Percentiles rank a stretch among this genome's conserved stretches.
Conservation (phyloP, 1,140 invertebrate species). For the Lepidurus apus region DNA sequence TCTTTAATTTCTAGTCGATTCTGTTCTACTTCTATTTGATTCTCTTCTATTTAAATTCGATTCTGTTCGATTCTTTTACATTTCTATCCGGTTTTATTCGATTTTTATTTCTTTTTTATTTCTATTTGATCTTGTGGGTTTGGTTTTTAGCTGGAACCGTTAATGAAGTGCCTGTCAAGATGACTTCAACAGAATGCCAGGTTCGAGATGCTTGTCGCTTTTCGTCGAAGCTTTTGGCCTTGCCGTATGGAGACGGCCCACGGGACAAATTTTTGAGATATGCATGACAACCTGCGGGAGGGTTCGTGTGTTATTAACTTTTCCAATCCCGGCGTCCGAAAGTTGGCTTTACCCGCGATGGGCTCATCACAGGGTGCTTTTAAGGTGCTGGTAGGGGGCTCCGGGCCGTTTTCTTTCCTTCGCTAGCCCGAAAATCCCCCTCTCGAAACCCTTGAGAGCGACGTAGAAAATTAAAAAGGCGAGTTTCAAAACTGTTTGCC, state of each 20-base stretch:
- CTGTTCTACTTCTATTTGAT: no score
- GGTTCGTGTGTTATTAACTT: not conserved
- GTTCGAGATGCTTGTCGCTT: not conserved
- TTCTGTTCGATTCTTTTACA: no score
- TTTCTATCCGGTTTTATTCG: no score
- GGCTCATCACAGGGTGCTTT: conserved; percentile 2
- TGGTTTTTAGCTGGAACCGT: no score
- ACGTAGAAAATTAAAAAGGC: no score
- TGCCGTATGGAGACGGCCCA: not conserved
- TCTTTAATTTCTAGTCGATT: no score
- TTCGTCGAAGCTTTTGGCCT: not conserved
- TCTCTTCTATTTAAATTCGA: no score
- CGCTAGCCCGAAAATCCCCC: not conserved
- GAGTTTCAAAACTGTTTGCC: no score
- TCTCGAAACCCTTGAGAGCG: no score
- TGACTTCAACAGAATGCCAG: conserved; percentile 3
- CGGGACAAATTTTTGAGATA: not conserved
- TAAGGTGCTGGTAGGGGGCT: not conserved
- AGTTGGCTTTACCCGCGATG: not conserved
- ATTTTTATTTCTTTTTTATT: no score
- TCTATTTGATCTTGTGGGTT: no score
- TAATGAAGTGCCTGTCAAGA: conserved; percentile 1
- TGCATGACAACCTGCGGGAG: not conserved
- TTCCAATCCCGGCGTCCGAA: not conserved
- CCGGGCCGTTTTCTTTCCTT: not conserved